phyloP scores from a whole-genome alignment of 2,797 vertebrate species.

The Psittacula echo region DNA sequence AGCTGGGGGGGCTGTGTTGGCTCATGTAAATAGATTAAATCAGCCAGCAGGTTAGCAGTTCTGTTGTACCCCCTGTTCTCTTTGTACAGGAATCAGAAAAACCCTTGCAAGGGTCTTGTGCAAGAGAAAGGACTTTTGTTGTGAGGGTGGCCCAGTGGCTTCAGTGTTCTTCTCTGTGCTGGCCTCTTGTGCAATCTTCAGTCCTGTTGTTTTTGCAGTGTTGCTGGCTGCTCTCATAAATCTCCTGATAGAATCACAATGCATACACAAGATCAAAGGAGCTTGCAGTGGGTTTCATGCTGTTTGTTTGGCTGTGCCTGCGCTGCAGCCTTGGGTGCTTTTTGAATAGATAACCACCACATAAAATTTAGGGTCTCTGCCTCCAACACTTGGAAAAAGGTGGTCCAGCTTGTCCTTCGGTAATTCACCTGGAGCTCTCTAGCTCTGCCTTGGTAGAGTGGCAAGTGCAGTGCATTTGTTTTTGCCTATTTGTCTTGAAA shows the following conservation, averaged over 20 bases:
- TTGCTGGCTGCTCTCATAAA: not conserved
- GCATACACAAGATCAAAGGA: slow-evolving; percentile 21
- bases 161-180: not conserved
- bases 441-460: not conserved
- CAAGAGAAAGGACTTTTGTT: slow-evolving; percentile 4
- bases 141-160: not conserved
- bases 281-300: not conserved
- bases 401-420: not conserved
- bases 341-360: not conserved
- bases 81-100: not conserved
- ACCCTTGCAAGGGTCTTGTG: not conserved
- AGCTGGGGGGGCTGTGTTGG: not conserved
- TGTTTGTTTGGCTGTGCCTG: not conserved
- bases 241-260: slow-evolving; percentile 1
- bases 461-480: fast-evolving
- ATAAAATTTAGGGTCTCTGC: not conserved
- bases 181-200: slow-evolving; percentile 7
- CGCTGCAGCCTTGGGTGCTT: not conserved
- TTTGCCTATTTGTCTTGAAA: not conserved
- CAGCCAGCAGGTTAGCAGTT: not conserved
- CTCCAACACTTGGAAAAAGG: not conserved
- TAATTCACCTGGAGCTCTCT: not conserved
- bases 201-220: not conserved
- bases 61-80: not conserved
- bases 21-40: not conserved